Evolutionary conservation across 2,888 invertebrate species (phyloP).

Genomic region (Octodonta nipae): DNA sequence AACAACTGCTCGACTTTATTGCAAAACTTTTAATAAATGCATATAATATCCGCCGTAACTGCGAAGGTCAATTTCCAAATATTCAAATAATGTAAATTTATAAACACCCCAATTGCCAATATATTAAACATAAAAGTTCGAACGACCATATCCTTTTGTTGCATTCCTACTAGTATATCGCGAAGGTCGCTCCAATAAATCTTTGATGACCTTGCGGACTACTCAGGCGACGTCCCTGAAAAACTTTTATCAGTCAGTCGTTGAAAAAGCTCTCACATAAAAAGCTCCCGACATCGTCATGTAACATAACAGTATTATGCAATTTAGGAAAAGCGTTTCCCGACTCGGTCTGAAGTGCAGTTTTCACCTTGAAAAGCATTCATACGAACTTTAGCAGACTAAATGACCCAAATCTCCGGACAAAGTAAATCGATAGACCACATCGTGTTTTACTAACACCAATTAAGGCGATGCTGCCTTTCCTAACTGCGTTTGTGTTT

Average conservation of each 20-base stretch:
- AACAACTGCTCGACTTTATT: no score
- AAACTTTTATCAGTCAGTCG: not conserved
- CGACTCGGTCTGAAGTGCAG: not conserved
- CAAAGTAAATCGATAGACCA: not conserved
- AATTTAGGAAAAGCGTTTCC: slow-evolving; percentile 1
- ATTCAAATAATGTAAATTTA: no score
- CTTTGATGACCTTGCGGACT: not conserved
- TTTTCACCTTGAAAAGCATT: not conserved
- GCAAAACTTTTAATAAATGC: no score
- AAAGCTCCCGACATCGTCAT: not conserved
- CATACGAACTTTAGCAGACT: not conserved
- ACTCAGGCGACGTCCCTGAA: not conserved
- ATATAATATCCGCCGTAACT: no score
- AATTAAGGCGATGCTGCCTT: no score
- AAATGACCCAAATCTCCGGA: not conserved
- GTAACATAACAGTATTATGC: not conserved
- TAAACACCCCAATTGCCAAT: slow-evolving; percentile 6
- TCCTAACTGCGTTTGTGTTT: no score
- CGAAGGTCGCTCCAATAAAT: not conserved
- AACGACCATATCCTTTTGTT: slow-evolving; percentile 6
- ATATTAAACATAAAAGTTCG: slow-evolving; percentile 6
- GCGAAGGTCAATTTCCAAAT: no score
- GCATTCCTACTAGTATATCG: no score
- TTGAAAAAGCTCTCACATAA: no score
- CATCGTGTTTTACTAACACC: not conserved